Percentiles rank a stretch among this genome's conserved stretches.
These are phyloP conservation scores for Rhopalosiphum nymphaeae DNA, from an alignment of 2,888 invertebrate genomes.

Conservation along the genomic window DNA sequence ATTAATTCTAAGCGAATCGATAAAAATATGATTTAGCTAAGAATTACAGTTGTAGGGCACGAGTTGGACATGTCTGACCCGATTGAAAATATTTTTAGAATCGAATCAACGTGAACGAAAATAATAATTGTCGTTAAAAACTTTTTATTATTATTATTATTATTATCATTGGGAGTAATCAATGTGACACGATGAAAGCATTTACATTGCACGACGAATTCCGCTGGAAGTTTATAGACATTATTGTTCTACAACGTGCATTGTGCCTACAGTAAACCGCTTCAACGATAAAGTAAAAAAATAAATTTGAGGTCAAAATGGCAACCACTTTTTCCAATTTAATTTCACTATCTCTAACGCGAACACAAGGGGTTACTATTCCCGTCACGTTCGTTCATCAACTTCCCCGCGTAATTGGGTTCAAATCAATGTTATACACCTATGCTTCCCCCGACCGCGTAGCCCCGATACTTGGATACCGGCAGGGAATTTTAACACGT, in stretches of 20 bases:
- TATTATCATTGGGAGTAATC: neutral
- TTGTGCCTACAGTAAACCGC: neutral
- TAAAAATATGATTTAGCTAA: neutral
- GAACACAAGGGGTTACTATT: conserved; percentile 27
- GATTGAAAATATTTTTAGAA: neutral
- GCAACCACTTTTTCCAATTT: conserved; percentile 48
- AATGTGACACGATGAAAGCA: neutral
- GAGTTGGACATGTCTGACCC: neutral
- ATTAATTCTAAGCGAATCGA: neutral
- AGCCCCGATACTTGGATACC: neutral
- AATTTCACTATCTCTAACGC: neutral
- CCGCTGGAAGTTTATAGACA: neutral
- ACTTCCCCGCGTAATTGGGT: conserved; percentile 58
- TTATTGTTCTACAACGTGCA: neutral
- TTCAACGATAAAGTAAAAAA: conserved; percentile 6
- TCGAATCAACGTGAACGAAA: neutral
- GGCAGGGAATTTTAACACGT: conserved; percentile 33
- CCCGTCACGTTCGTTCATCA: conserved; percentile 60
- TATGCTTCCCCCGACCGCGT: neutral
- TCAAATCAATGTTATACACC: conserved; percentile 51
- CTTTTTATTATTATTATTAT: neutral
- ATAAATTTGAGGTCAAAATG: neutral
- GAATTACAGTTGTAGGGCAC: neutral
- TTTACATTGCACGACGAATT: neutral
- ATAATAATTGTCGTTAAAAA: neutral